Evolutionary conservation across 2,888 invertebrate species (phyloP).

Genomic region (Sclerodermus sp.): DNA sequence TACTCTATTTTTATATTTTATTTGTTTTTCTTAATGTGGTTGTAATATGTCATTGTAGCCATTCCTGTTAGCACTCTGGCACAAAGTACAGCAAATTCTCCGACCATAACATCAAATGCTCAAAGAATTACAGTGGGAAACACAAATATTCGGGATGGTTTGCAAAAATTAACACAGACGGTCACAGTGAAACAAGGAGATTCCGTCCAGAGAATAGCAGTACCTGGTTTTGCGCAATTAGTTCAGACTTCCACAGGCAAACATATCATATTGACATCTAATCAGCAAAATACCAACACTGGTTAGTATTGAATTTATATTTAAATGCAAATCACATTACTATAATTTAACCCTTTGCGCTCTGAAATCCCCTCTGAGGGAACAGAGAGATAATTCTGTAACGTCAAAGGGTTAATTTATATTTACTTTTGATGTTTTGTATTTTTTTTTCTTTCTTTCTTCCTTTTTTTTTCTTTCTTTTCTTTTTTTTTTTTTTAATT

Average conservation of each 20-base stretch:
- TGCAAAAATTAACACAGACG: slow-evolving; percentile 50
- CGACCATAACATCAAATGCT: slow-evolving; percentile 47
- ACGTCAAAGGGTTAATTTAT: no score
- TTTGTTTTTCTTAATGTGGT: slow-evolving; percentile 10
- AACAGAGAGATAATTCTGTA: no score
- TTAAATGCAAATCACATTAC: background rate
- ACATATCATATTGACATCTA: slow-evolving; percentile 68
- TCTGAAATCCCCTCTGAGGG: no score
- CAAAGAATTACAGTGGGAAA: slow-evolving; percentile 54
- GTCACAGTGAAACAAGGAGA: slow-evolving; percentile 53
- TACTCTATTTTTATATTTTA: background rate
- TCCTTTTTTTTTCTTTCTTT: no score
- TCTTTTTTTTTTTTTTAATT: background rate
- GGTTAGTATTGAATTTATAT: slow-evolving; percentile 27
- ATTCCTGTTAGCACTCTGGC: slow-evolving; percentile 58
- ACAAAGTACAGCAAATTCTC: slow-evolving; percentile 40
- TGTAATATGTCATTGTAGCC: slow-evolving; percentile 43
- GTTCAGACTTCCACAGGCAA: slow-evolving; percentile 73
- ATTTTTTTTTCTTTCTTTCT: no score
- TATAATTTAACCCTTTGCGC: background rate
- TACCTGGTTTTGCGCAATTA: slow-evolving; percentile 64
- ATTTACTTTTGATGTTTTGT: no score
- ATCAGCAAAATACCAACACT: slow-evolving; percentile 51
- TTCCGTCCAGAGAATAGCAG: slow-evolving; percentile 54
- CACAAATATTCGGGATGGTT: slow-evolving; percentile 46